Percentiles rank a stretch among this genome's conserved stretches.
phyloP scores from a whole-genome alignment of 92 coral and sea anemone species.

The Zoanthus sociatus region DNA sequence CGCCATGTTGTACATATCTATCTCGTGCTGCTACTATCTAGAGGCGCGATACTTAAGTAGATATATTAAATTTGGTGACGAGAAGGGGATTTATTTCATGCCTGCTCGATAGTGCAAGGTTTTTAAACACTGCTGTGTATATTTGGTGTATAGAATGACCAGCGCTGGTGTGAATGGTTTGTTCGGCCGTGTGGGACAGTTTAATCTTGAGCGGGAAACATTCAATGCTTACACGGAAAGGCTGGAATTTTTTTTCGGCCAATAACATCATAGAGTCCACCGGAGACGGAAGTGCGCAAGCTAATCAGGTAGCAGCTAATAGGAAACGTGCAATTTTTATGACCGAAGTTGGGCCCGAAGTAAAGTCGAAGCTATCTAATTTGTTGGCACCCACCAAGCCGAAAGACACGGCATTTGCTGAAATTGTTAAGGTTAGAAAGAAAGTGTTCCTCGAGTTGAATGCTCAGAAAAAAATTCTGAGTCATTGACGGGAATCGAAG shows the following conservation, averaged over 20 bases:
- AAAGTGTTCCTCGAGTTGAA: background rate
- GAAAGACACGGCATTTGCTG: conserved; percentile 20
- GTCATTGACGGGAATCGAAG: no score
- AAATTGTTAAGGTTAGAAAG: conserved; percentile 16
- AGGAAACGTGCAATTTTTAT: conserved; percentile 63
- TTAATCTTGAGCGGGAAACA: conserved; percentile 38
- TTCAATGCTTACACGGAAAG: conserved; percentile 61
- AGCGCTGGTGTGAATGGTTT: conserved; percentile 28
- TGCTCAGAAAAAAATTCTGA: conserved; percentile 37
- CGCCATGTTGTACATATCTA: no score
- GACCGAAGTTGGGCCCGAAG: conserved; percentile 23
- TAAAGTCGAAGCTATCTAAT: no score
- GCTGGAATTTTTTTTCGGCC: conserved; percentile 66
- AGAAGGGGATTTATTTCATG: background rate
- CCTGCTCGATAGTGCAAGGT: background rate
- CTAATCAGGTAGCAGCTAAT: conserved; percentile 42
- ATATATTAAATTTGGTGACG: background rate
- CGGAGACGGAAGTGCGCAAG: conserved; percentile 47
- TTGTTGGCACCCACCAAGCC: conserved; percentile 51
- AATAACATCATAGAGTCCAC: conserved; percentile 54
- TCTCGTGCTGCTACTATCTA: no score
- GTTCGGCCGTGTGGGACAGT: conserved; percentile 61
- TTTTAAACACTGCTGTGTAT: background rate
- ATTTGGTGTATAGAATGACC: background rate
- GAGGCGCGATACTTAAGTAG: background rate